Conservation (phyloP, 2,113 vertebrate species). For the Aldabrachelys gigantea region DNA sequence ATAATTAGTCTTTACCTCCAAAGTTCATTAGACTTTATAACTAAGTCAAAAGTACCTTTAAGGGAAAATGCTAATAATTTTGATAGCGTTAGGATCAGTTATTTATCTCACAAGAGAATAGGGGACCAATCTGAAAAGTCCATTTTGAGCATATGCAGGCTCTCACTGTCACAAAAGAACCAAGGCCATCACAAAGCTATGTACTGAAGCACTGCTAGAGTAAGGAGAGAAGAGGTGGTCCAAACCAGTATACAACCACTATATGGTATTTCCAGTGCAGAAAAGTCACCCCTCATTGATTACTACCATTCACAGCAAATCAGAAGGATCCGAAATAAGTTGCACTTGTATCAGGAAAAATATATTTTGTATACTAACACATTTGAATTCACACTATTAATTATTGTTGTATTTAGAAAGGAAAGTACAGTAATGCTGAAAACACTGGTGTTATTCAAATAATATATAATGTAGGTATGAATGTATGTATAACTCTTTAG, state of each 20-base stretch:
- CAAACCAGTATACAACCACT: background rate
- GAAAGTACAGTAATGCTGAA: accelerated
- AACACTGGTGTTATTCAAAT: background rate
- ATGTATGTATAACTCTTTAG: constrained; percentile 17
- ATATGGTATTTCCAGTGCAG: background rate
- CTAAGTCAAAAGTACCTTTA: constrained; percentile 2
- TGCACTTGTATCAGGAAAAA: background rate
- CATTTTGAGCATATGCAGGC: background rate
- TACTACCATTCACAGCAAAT: background rate
- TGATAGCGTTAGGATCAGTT: background rate
- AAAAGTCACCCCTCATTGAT: background rate
- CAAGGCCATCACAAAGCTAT: constrained; percentile 1
- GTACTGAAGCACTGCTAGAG: background rate
- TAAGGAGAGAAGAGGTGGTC: background rate
- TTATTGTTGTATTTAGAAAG: background rate
- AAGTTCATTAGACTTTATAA: background rate
- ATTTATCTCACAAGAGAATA: constrained; percentile 11
- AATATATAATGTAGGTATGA: background rate
- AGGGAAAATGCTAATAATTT: constrained; percentile 40
- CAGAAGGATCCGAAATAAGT: background rate
- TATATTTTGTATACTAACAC: background rate
- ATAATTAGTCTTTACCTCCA: background rate
- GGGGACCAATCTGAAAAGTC: constrained; percentile 38
- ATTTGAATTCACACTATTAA: background rate
- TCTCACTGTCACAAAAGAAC: background rate